Conservation (phyloP, 2,888 invertebrate genomes). For the Synanthedon andrenaeformis region DNA sequence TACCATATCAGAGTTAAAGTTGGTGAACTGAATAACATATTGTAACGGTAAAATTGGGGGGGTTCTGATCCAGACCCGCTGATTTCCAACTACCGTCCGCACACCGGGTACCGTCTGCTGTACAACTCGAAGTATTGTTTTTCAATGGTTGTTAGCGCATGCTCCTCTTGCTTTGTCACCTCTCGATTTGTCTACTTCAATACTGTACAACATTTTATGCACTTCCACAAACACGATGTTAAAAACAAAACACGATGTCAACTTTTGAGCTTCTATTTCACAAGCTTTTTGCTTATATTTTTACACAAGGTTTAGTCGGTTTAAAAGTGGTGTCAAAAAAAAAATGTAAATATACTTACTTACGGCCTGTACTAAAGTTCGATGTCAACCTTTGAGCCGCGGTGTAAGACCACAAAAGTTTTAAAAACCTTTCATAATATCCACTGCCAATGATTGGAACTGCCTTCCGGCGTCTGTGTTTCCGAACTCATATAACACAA, state of each 20-base stretch:
- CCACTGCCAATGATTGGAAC: no score
- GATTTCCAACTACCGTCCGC: neutral
- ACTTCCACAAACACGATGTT: conserved; percentile 4
- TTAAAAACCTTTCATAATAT: no score
- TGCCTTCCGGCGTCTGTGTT: no score
- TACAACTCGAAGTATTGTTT: neutral
- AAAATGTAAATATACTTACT: neutral
- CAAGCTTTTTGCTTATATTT: conserved; percentile 3
- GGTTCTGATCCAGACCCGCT: no score
- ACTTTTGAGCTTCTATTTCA: conserved; percentile 2
- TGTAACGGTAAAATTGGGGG: no score
- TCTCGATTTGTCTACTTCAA: conserved; percentile 12
- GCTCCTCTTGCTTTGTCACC: conserved; percentile 55
- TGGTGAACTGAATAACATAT: no score
- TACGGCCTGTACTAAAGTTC: no score
- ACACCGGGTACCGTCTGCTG: neutral
- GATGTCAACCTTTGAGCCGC: no score
- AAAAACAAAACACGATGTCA: neutral
- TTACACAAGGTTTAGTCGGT: neutral
- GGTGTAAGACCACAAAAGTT: no score
- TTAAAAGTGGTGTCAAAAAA: neutral
- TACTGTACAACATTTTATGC: neutral
- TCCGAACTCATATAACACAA: no score
- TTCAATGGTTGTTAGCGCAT: conserved; percentile 65
- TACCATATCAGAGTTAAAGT: no score